phyloP scores from a whole-genome alignment of 2,888 invertebrate species.

The Athetis lepigone region DNA sequence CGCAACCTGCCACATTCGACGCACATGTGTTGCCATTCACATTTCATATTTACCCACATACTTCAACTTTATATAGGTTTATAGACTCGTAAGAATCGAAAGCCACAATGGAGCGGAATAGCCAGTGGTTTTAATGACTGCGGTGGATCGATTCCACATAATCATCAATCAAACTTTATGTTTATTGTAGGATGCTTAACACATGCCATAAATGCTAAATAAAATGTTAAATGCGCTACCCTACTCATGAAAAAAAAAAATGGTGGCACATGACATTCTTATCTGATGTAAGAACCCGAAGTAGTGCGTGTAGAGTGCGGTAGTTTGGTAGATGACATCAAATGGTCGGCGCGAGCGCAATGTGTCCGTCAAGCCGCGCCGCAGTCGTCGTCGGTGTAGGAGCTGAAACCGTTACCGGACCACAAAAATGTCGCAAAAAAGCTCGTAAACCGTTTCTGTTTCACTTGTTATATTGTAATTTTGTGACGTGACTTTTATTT shows the following conservation, averaged over 20 bases:
- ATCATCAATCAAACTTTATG: slow-evolving; percentile 54
- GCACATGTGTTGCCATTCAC: slow-evolving; percentile 84
- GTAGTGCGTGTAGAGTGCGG: slow-evolving; percentile 23
- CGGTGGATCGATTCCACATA: slow-evolving; percentile 66
- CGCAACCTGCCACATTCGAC: slow-evolving; percentile 79
- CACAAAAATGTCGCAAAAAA: slow-evolving; percentile 86
- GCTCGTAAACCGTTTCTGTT: slow-evolving; percentile 84
- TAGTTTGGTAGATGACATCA: slow-evolving; percentile 46
- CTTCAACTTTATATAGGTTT: slow-evolving; percentile 77
- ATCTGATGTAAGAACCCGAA: slow-evolving; percentile 8
- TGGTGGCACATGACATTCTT: slow-evolving; percentile 3
- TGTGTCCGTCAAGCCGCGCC: slow-evolving; percentile 60
- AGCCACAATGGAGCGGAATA: slow-evolving; percentile 75
- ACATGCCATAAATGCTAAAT: background rate
- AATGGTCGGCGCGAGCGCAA: slow-evolving; percentile 63
- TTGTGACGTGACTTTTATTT: slow-evolving; percentile 84
- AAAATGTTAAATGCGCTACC: background rate
- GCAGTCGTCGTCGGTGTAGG: slow-evolving; percentile 68
- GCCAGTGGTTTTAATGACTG: slow-evolving; percentile 73
- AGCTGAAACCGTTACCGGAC: slow-evolving; percentile 83
- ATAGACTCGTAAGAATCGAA: slow-evolving; percentile 77
- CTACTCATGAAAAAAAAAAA: slow-evolving; percentile 3
- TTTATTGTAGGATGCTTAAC: slow-evolving; percentile 10
- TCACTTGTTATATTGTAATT: slow-evolving; percentile 85
- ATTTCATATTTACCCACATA: slow-evolving; percentile 82